Evolutionary conservation across 2,888 invertebrate genomes (phyloP), one percentile per base, ranked within the genome.

Genomic region (Empis livida): DNA sequence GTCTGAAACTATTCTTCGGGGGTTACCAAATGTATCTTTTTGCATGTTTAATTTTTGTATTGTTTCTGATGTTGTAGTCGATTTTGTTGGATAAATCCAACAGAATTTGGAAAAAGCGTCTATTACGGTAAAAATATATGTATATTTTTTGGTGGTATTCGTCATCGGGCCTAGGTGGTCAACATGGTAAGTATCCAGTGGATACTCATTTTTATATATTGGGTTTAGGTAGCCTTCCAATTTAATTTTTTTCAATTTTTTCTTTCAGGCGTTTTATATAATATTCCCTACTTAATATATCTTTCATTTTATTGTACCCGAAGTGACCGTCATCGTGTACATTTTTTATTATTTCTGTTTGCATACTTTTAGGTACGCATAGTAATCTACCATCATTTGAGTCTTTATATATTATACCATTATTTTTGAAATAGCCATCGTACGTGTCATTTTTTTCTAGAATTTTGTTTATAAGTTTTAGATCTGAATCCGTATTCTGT

Each of bases 291-390:
- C 43, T 52, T 6, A 61, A 42, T 17, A 58, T 5, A 20, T 57
- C 54, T 30, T 44, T 51, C 6, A 47, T 59, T 42, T 59, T 62
- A 17, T 45, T 56, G 15, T 46, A 52, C 1, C 49, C 53, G 53
- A 62, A 63, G 54, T 65, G 63, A 23, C 64, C 62, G n/a, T 50
- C 51, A 40, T 59, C 61, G 52, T 65, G 65, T 1, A 53, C 52
- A 23, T 39, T 56, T 43, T 52, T 53, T 8, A 67, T 64, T 6
- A 67, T 55, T 44, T 64, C 57, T 2, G 20, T 44, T 49, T 61
- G 56, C 59, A 69, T 57, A 5, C 14, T 15, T 31, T 53, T 59
- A 1, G 66, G 65, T 16, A 64, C 54, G 0, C 60, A 57, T 8
- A 62, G 47, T 2, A 57, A 6, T 0, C 39, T 17, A 30, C 31